phyloP scores from a whole-genome alignment of 2,113 vertebrate genomes.

The Eptesicus fuscus region DNA sequence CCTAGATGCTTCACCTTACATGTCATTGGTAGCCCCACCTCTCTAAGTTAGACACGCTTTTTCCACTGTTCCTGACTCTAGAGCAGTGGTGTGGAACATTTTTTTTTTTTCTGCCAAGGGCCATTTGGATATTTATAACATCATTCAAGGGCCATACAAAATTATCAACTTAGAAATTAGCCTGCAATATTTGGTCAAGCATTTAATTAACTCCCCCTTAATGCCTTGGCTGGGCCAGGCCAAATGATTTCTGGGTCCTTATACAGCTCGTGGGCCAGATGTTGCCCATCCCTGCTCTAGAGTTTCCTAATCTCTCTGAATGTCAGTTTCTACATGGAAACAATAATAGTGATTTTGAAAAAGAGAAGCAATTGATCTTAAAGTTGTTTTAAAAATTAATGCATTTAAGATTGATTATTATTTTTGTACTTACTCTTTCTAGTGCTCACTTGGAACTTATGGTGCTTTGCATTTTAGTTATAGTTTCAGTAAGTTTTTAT shows the following conservation, averaged over 20 bases:
- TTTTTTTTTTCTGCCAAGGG: too few species aligned
- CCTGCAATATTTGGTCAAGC: too few species aligned
- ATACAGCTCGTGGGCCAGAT: too few species aligned
- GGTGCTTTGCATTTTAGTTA: not conserved
- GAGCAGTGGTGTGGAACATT: too few species aligned
- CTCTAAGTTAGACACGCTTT: not conserved
- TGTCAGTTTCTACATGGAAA: not conserved
- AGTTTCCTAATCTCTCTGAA: not conserved
- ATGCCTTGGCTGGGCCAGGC: too few species aligned
- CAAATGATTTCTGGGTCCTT: too few species aligned
- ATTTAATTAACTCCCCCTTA: too few species aligned
- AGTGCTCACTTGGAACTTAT: not conserved
- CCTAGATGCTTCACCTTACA: rapidly evolving
- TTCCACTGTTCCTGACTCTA: not conserved
- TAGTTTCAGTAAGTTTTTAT: not conserved
- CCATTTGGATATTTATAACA: too few species aligned
- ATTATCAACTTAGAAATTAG: too few species aligned
- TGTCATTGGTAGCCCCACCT: rapidly evolving
- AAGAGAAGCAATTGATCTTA: not conserved
- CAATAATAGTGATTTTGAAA: not conserved
- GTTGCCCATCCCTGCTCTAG: not conserved
- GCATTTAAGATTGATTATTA: not conserved
- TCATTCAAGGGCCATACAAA: too few species aligned
- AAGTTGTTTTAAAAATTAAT: not conserved
- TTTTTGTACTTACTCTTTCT: not conserved